Evolutionary conservation across 64 coral and sea anemone species (phyloP), one percentile per base, ranked within the genome.

Genomic region (Montipora cactus): DNA sequence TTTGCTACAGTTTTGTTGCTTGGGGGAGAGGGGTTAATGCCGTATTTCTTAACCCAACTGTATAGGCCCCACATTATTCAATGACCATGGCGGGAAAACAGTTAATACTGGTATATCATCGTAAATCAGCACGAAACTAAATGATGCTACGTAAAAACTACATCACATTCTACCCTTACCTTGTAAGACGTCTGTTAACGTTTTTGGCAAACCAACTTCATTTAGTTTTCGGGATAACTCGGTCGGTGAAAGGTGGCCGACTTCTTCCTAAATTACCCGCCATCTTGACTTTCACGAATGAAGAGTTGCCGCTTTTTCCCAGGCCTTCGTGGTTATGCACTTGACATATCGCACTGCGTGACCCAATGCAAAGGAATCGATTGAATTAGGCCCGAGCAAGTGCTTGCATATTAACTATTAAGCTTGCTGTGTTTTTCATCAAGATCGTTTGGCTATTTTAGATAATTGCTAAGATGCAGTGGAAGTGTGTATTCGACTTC

Each of bases 151-250:
- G 3, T 64, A 12, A 78, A 78, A 47, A 2, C 25, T 78, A 78
- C 14, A 13, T 78, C 8, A 3, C 75, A 4, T 78, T 78, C 44
- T 49, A 75, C 28, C 73, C 73, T 28, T 75, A 75, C 73, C 73
- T 75, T 75, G 0, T 28, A 75, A 75, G n/a, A 25, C 20, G 28
- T 75, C 73, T 75, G 73, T 75, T 75, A 47, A 75, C 73, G 73
- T 47, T 47, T 49, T 78, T 78, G 75, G 46, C 44, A 78, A 49
- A 47, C 75, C 75, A 78, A 78, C 75, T 78, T 48, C 45, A 7
- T 14, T 78, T 48, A 48, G 47, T 78, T 78, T 47, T 78, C 46
- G 37, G 75, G 75, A 78, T 47, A 48, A 78, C 46, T 78, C 14
- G 44, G 46, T 44, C 48, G 75, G n/a, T n/a, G n/a, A n/a, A n/a